These are phyloP conservation scores for Characodon lateralis DNA, from an alignment of 2,797 vertebrate species.

Conservation along the genomic window DNA sequence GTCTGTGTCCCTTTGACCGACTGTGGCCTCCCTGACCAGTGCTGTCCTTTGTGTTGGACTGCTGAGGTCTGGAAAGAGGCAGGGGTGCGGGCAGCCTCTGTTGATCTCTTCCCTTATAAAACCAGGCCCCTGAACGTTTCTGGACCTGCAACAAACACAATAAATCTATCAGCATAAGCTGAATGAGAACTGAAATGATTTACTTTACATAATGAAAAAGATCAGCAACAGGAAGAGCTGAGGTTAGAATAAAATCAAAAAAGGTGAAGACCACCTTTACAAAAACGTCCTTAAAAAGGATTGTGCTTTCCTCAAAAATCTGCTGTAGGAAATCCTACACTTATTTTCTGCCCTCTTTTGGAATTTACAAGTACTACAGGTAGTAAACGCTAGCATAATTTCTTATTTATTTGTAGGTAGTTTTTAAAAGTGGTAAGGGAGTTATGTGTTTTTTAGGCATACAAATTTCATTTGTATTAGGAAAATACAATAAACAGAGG, in stretches of 20 bases:
- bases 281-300: not conserved
- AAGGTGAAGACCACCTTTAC: not conserved
- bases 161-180: not conserved
- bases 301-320: not conserved
- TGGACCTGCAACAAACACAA: slow-evolving; percentile 81
- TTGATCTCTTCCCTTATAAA: slow-evolving; percentile 92
- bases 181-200: not conserved
- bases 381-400: not conserved
- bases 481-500: too few relatives aligned
- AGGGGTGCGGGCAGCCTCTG: slow-evolving; percentile 87
- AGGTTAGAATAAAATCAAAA: not conserved
- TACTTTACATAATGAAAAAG: not conserved
- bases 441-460: not conserved
- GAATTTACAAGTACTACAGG: not conserved
- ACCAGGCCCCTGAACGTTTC: slow-evolving; percentile 96
- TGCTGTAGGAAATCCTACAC: not conserved
- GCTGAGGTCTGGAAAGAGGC: slow-evolving; percentile 79
- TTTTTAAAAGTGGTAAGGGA: not conserved
- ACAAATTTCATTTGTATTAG: too few relatives aligned
- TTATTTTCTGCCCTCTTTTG: not conserved
- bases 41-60: slow-evolving; percentile 46
- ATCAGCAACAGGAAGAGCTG: not conserved
- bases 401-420: not conserved
- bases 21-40: not conserved
- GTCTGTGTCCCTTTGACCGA: slow-evolving; percentile 9